phyloP scores from a whole-genome alignment of 2,888 invertebrate genomes.

The Marronus borbonicus region DNA sequence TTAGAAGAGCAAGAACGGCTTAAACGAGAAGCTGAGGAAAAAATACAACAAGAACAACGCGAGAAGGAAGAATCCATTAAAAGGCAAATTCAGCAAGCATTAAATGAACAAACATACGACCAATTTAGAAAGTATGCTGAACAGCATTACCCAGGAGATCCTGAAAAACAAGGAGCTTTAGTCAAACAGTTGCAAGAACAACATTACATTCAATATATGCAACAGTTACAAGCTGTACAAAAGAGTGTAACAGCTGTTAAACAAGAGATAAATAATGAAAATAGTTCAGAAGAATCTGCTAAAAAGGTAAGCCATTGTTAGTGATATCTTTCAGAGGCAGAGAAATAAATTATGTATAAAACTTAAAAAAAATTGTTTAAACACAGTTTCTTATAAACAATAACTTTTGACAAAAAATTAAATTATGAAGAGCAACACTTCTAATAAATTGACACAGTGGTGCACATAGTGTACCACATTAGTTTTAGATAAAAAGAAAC shows the following conservation, averaged over 20 bases:
- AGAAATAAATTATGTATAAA: not conserved
- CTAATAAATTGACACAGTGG: too few relatives aligned
- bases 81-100: slow-evolving; percentile 93
- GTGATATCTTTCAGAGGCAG: not conserved
- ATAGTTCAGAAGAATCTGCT: not conserved
- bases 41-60: slow-evolving; percentile 76
- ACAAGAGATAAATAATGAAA: slow-evolving; percentile 53
- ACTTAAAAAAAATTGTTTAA: too few relatives aligned
- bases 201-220: slow-evolving; percentile 99
- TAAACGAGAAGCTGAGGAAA: slow-evolving; percentile 77
- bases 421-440: too few relatives aligned
- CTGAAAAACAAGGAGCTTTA: slow-evolving; percentile 92
- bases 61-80: slow-evolving; percentile 78
- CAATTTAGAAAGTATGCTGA: slow-evolving; percentile 94
- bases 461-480: too few relatives aligned
- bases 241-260: slow-evolving; percentile 62
- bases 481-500: too few relatives aligned
- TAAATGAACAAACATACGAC: slow-evolving; percentile 94
- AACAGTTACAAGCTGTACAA: slow-evolving; percentile 82
- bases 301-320: slow-evolving; percentile 20
- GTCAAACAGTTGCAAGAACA: slow-evolving; percentile 97
- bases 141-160: slow-evolving; percentile 90
- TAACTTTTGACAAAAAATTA: too few relatives aligned
- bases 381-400: too few relatives aligned
- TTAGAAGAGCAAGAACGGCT: slow-evolving; percentile 75